phyloP scores from a whole-genome alignment of 2,113 vertebrate genomes.

The Grammomys dolichurus region DNA sequence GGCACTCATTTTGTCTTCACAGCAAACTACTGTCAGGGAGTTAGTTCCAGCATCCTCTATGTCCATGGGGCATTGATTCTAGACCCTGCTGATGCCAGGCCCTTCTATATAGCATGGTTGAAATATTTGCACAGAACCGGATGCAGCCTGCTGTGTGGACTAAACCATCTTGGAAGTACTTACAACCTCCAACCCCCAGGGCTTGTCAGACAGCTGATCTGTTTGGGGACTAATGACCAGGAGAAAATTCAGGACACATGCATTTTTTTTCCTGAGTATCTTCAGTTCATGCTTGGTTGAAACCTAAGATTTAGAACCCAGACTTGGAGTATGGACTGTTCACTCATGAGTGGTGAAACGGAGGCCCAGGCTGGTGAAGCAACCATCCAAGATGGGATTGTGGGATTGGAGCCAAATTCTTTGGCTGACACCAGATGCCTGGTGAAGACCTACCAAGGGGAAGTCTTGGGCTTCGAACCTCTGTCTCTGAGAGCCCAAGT shows the following conservation, averaged over 20 bases:
- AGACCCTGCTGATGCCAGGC: not conserved
- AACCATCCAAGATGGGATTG: not conserved
- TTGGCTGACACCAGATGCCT: not conserved
- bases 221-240: not conserved
- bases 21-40: not conserved
- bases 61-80: not conserved
- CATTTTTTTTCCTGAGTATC: not conserved
- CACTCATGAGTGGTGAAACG: not conserved
- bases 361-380: not conserved
- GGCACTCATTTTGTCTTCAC: not conserved
- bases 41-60: not conserved
- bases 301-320: not conserved
- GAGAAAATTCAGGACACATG: not conserved
- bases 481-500: not conserved
- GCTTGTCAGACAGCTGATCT: not conserved
- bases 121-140: too few species aligned
- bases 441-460: not conserved
- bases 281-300: not conserved
- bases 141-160: too few species aligned
- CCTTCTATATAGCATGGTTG: not conserved
- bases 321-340: not conserved
- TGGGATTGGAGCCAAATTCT: not conserved
- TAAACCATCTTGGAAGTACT: not conserved
- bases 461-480: not conserved
- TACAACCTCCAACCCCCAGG: rapidly evolving